These are phyloP conservation scores for Chromoteleia sp. DNA, from an alignment of 2,888 invertebrate genomes.

Conservation along the genomic window DNA sequence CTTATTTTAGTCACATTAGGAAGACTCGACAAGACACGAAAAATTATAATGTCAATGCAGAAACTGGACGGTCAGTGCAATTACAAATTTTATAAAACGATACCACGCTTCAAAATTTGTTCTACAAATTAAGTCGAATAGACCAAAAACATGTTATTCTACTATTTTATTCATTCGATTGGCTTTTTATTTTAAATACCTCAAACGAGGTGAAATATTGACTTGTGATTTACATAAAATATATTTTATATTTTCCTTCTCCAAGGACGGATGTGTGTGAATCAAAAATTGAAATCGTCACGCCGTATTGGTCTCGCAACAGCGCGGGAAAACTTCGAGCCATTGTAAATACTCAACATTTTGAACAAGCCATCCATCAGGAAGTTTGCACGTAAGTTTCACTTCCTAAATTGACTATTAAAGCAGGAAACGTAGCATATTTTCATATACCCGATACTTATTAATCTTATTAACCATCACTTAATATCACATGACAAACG, in stretches of 20 bases:
- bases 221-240: too few relatives aligned
- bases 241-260: too few relatives aligned
- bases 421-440: not conserved
- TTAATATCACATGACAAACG: too few relatives aligned
- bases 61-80: constrained; percentile 85
- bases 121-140: too few relatives aligned
- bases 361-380: constrained; percentile 97
- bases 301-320: constrained; percentile 97
- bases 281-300: constrained; percentile 96
- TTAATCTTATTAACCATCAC: too few relatives aligned
- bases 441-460: not conserved
- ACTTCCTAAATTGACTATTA: not conserved
- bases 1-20: constrained; percentile 86
- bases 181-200: too few relatives aligned
- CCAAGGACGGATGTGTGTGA: constrained; percentile 94
- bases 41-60: constrained; percentile 84
- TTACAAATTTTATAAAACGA: too few relatives aligned
- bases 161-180: too few relatives aligned
- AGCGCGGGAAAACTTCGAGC: constrained; percentile 96
- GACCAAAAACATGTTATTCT: too few relatives aligned
- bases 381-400: constrained; percentile 95
- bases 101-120: too few relatives aligned
- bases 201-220: too few relatives aligned
- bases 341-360: constrained; percentile 97
- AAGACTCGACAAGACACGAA: constrained; percentile 86